Evolutionary conservation across 2,888 invertebrate species (phyloP).

Genomic region (Rotaria macrura): DNA sequence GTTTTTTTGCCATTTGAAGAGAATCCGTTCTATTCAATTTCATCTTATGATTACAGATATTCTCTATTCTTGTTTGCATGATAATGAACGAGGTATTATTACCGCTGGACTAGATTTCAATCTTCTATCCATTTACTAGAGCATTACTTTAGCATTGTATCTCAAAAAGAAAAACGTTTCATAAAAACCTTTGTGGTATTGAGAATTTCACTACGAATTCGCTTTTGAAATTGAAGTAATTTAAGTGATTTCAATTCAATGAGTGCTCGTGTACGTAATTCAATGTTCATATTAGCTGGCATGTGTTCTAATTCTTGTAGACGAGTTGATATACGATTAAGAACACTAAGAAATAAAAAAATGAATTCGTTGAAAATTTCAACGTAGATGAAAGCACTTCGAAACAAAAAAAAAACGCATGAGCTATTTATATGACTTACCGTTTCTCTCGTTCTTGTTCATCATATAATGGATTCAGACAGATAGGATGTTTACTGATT

Average conservation of each 20-base stretch:
- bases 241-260: slow-evolving; percentile 85
- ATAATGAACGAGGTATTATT: too few species aligned
- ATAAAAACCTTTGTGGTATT: slow-evolving; percentile 63
- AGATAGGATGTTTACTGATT: not conserved
- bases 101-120: too few species aligned
- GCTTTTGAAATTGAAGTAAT: slow-evolving; percentile 86
- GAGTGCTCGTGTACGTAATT: not conserved
- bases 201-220: slow-evolving; percentile 55
- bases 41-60: too few species aligned
- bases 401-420: too few species aligned
- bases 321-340: slow-evolving; percentile 16
- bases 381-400: not conserved
- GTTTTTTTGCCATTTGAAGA: too few species aligned
- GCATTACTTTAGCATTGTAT: not conserved
- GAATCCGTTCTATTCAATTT: too few species aligned
- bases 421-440: not conserved
- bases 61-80: too few species aligned
- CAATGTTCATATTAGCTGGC: not conserved
- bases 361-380: too few species aligned
- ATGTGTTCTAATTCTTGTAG: slow-evolving; percentile 1
- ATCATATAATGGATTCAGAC: not conserved
- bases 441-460: slow-evolving; percentile 12
- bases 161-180: not conserved
- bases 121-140: too few species aligned
- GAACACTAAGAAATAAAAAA: not conserved